Conservation (phyloP, 2,797 vertebrate species). For the Avahi laniger region DNA sequence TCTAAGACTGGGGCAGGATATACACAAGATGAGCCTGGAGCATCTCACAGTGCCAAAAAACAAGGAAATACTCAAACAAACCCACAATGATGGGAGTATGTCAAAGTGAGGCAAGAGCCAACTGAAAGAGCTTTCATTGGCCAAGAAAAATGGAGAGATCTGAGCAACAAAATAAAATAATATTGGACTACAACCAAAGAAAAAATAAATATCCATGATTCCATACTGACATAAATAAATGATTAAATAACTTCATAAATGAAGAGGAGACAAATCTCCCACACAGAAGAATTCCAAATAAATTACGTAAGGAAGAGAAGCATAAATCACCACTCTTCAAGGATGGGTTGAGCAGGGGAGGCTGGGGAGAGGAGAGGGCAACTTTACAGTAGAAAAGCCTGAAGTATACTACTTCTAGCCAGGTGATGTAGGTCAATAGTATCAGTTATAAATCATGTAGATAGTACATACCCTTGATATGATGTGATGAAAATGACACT, state of each 20-base stretch:
- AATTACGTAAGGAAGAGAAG: neutral
- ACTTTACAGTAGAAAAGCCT: neutral
- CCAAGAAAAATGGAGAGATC: neutral
- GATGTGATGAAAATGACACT: neutral
- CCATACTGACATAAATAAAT: neutral
- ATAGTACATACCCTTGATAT: neutral
- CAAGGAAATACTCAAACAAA: neutral
- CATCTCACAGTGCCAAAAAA: neutral
- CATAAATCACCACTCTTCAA: neutral
- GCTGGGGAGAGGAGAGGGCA: fast-evolving
- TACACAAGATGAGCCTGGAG: neutral
- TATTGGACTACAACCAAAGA: neutral
- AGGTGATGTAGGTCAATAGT: neutral
- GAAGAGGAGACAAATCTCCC: neutral
- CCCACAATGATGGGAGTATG: no score
- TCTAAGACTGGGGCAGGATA: neutral
- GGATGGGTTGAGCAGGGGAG: fast-evolving
- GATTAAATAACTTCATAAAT: neutral
- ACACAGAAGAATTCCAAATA: neutral
- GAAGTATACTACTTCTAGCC: neutral
- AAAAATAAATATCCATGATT: neutral
- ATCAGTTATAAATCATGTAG: neutral
- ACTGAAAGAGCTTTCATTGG: neutral
- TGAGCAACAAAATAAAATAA: neutral
- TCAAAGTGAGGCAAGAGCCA: neutral